Conservation (phyloP, 2,797 vertebrate genomes). For the Percopsis omiscomaycus region DNA sequence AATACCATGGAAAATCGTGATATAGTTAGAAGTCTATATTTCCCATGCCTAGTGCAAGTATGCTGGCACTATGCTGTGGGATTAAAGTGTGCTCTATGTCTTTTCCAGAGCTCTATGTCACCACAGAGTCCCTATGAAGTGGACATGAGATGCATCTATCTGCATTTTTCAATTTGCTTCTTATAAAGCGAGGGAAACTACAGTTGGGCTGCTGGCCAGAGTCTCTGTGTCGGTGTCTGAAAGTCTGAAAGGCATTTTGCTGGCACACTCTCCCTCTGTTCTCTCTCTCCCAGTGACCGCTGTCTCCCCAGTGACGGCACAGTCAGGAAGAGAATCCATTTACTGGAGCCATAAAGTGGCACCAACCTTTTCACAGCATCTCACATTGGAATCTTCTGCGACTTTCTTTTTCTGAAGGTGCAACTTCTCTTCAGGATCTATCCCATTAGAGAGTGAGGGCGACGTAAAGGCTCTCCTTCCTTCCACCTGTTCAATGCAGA, state of each 20-base stretch:
- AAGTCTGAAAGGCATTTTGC: slow-evolving; percentile 5
- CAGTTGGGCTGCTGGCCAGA: not conserved
- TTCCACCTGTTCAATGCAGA: slow-evolving; percentile 16
- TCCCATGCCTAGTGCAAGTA: no score
- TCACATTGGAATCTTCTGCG: slow-evolving; percentile 42
- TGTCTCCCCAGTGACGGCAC: slow-evolving; percentile 58
- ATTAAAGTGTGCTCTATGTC: slow-evolving; percentile 10
- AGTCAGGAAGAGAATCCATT: slow-evolving; percentile 60
- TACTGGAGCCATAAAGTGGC: slow-evolving; percentile 54
- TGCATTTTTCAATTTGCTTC: slow-evolving; percentile 9
- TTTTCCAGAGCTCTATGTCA: slow-evolving; percentile 3
- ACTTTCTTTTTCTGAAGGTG: slow-evolving; percentile 34
- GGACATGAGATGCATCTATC: slow-evolving; percentile 8
- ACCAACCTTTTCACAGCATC: slow-evolving; percentile 65
- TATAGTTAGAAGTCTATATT: no score
- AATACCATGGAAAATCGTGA: no score
- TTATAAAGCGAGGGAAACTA: slow-evolving; percentile 18
- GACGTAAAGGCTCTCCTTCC: slow-evolving; percentile 34
- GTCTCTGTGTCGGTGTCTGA: slow-evolving; percentile 24
- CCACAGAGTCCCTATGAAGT: slow-evolving; percentile 12
- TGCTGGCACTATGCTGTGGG: not conserved
- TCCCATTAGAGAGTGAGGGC: slow-evolving; percentile 24
- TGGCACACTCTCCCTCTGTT: slow-evolving; percentile 7
- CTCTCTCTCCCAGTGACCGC: slow-evolving; percentile 5
- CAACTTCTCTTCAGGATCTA: slow-evolving; percentile 43